Conservation (phyloP, 2,113 vertebrate genomes). For the Tor tambroides region DNA sequence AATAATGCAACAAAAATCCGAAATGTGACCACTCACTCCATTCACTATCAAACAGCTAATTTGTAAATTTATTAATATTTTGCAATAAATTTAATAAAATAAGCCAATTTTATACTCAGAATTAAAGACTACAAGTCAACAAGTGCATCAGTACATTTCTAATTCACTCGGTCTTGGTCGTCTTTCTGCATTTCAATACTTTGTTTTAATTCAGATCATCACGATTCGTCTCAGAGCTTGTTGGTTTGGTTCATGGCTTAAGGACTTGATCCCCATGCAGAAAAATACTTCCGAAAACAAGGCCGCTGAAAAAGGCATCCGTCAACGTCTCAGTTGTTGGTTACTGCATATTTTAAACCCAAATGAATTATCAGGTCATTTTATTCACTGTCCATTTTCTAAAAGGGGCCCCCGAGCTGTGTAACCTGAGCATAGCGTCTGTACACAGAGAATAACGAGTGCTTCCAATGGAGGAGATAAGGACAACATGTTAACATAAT, state of each 20-base stretch:
- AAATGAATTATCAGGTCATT: slow-evolving; percentile 1
- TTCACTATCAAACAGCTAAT: too few relatives aligned
- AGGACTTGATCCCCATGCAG: background rate
- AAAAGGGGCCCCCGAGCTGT: background rate
- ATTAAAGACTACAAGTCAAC: background rate
- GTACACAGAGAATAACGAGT: background rate
- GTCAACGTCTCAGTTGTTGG: background rate
- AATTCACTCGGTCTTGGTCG: background rate
- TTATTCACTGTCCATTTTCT: slow-evolving; percentile 10
- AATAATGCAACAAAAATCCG: too few relatives aligned
- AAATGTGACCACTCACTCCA: too few relatives aligned
- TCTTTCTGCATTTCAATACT: background rate
- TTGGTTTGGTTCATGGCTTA: background rate
- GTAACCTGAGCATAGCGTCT: background rate
- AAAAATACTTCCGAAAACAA: background rate
- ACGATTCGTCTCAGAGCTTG: background rate
- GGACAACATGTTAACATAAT: slow-evolving; percentile 19
- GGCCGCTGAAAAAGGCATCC: background rate
- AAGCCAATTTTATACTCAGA: background rate
- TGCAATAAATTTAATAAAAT: too few relatives aligned
- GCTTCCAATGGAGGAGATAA: slow-evolving; percentile 25
- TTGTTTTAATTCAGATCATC: background rate
- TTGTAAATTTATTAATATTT: too few relatives aligned
- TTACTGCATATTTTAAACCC: slow-evolving; percentile 8
- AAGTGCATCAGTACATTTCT: background rate